Evolutionary conservation across 2,888 invertebrate genomes (phyloP).

Genomic region (Meteorus cinctellus): DNA sequence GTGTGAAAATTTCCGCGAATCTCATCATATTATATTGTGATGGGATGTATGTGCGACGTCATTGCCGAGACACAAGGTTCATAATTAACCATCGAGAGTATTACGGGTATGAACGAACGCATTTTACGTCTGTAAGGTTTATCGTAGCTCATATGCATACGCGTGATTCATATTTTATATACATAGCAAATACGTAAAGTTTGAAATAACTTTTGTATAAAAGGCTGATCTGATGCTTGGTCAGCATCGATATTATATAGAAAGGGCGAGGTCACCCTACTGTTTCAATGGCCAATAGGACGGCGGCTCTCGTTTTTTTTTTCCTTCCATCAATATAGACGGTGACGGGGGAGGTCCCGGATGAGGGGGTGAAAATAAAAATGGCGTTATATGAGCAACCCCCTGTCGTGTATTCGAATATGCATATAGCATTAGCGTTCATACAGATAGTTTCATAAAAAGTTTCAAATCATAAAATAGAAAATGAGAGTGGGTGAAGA

Average conservation of each 20-base stretch:
- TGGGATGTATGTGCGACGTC: too few relatives aligned
- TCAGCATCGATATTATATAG: conserved; percentile 63
- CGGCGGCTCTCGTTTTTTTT: conserved; percentile 52
- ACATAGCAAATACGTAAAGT: neutral
- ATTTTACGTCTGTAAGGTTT: too few relatives aligned
- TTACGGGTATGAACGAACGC: too few relatives aligned
- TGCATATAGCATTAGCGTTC: neutral
- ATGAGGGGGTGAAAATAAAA: conserved; percentile 61
- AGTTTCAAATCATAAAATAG: neutral
- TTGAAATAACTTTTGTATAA: neutral
- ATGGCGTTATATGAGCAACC: conserved; percentile 59
- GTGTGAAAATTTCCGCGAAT: too few relatives aligned
- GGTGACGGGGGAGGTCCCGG: conserved; percentile 58
- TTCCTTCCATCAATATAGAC: conserved; percentile 68
- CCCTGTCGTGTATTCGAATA: neutral
- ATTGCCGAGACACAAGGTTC: too few relatives aligned
- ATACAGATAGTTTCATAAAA: neutral
- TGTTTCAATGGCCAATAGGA: conserved; percentile 69
- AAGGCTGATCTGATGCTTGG: conserved; percentile 65
- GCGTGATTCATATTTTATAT: too few relatives aligned
- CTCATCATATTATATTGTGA: too few relatives aligned
- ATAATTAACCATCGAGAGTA: too few relatives aligned
- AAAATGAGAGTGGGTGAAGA: too few relatives aligned
- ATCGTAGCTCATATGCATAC: too few relatives aligned
- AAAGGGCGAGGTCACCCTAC: conserved; percentile 65